Conservation (phyloP, 2,888 invertebrate species). For the Hypsopygia costalis region DNA sequence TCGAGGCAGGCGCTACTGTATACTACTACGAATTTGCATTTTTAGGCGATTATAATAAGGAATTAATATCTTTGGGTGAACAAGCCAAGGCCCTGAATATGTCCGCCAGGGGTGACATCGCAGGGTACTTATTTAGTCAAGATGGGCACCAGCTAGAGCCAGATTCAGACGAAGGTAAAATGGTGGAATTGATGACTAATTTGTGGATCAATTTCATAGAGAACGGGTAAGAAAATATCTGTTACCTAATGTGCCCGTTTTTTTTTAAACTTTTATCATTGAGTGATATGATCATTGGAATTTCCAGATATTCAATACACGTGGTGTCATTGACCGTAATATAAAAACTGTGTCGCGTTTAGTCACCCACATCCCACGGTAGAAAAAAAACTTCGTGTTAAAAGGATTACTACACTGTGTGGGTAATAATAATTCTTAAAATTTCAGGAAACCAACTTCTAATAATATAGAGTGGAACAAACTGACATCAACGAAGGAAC, state of each 20-base stretch:
- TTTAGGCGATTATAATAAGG: slow-evolving; percentile 66
- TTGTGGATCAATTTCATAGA: slow-evolving; percentile 72
- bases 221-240: slow-evolving; percentile 70
- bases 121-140: slow-evolving; percentile 72
- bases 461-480: slow-evolving; percentile 36
- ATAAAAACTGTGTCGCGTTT: too few relatives aligned
- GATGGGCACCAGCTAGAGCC: slow-evolving; percentile 21
- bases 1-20: slow-evolving; percentile 55
- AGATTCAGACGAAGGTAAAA: slow-evolving; percentile 21
- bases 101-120: slow-evolving; percentile 76
- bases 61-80: slow-evolving; percentile 48
- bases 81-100: slow-evolving; percentile 43
- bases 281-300: too few relatives aligned
- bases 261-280: too few relatives aligned
- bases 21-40: slow-evolving; percentile 80
- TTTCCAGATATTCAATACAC: too few relatives aligned
- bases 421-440: too few relatives aligned
- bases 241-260: too few relatives aligned
- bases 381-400: too few relatives aligned
- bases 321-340: too few relatives aligned
- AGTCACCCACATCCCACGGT: too few relatives aligned
- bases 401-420: too few relatives aligned
- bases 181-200: slow-evolving; percentile 36
- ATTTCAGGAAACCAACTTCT: slow-evolving; percentile 42
- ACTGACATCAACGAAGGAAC: slow-evolving; percentile 24